Percentiles rank a stretch among this genome's conserved stretches.
Conservation (phyloP, 2,113 vertebrate species). For the Bombycilla garrulus region DNA sequence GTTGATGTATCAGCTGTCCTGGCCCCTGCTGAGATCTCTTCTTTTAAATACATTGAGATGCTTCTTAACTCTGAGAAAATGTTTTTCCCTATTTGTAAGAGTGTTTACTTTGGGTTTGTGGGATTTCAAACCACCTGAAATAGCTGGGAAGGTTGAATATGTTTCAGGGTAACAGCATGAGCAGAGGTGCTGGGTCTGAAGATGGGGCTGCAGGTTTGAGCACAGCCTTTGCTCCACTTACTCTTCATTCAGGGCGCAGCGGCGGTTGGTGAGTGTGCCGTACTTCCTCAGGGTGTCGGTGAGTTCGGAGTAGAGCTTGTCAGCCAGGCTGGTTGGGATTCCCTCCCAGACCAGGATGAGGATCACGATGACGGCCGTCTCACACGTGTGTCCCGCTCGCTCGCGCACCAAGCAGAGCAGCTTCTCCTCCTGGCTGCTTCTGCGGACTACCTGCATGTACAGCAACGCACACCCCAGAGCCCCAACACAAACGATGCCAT, state of each 20-base stretch:
- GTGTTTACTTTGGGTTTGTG: not conserved
- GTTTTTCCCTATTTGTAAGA: not conserved
- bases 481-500: slow-evolving; percentile 5
- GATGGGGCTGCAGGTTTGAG: not conserved
- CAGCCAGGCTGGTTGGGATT: slow-evolving; percentile 81
- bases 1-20: not conserved
- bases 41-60: not conserved
- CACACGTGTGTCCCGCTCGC: slow-evolving; percentile 87
- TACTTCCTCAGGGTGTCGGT: slow-evolving; percentile 85
- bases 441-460: slow-evolving; percentile 87
- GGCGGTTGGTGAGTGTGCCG: slow-evolving; percentile 88
- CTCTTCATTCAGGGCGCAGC: slow-evolving; percentile 95
- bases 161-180: not conserved
- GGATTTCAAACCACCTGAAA: not conserved
- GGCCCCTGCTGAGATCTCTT: not conserved
- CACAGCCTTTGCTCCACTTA: slow-evolving; percentile 72
- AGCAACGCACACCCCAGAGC: slow-evolving; percentile 24
- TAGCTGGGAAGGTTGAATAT: not conserved
- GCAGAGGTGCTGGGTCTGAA: not conserved
- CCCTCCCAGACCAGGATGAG: slow-evolving; percentile 96
- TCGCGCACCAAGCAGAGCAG: slow-evolving; percentile 91
- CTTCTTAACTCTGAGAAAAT: not conserved
- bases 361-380: slow-evolving; percentile 87
- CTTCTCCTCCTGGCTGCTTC: slow-evolving; percentile 87
- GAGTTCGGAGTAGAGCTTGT: slow-evolving; percentile 87